Conservation (phyloP, 2,797 vertebrate species). For the Morus bassanus region DNA sequence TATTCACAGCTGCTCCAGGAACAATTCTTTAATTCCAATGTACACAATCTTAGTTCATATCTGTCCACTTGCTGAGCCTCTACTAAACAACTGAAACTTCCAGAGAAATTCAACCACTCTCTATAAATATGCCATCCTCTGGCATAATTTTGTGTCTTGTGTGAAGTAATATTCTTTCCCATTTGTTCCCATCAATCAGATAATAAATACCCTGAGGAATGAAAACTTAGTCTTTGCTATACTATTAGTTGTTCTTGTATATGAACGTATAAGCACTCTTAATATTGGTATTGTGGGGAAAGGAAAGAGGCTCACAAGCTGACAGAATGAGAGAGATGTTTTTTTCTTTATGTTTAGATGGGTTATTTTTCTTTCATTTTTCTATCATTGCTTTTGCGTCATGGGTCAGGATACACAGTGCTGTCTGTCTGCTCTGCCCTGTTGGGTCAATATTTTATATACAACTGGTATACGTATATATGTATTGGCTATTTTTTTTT, state of each 20-base stretch:
- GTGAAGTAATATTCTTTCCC: background rate
- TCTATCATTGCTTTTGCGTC: background rate
- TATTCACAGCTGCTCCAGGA: background rate
- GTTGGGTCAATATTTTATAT: background rate
- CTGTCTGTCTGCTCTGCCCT: background rate
- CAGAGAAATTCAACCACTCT: background rate
- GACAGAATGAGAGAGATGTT: background rate
- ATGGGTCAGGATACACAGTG: background rate
- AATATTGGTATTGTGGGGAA: background rate
- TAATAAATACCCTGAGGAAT: background rate
- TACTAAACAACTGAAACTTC: background rate
- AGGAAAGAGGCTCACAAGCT: background rate
- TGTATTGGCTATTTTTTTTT: background rate
- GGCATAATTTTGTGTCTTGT: background rate
- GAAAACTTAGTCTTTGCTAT: background rate
- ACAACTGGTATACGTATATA: background rate
- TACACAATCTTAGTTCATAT: background rate
- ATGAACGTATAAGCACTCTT: background rate
- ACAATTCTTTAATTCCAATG: background rate
- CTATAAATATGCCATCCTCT: background rate
- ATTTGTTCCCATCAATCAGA: background rate
- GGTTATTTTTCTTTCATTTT: background rate
- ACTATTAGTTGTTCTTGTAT: background rate
- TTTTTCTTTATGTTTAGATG: background rate
- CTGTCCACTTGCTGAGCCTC: background rate